These are phyloP conservation scores for Syrrhaptes paradoxus DNA, from an alignment of 2,113 vertebrate genomes.

Conservation along the genomic window DNA sequence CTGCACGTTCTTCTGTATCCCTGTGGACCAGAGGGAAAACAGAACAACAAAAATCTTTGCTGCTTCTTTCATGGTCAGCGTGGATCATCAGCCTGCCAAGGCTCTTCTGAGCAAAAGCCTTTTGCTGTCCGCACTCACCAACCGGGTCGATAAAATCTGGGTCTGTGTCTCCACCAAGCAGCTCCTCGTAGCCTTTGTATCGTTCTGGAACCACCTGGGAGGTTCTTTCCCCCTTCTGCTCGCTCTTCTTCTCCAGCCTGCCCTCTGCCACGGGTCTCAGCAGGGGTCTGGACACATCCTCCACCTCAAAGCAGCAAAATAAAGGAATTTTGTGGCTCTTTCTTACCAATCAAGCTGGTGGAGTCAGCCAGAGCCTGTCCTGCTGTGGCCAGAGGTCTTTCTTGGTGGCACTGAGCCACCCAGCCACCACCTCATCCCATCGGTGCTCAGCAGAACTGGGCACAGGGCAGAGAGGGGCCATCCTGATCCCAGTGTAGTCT, in stretches of 20 bases:
- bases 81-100: not conserved
- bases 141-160: slow-evolving; percentile 62
- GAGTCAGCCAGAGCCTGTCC: not conserved
- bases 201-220: not conserved
- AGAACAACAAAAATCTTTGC: not conserved
- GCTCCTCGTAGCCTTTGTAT: slow-evolving; percentile 70
- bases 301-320: not conserved
- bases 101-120: not conserved
- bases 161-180: slow-evolving; percentile 65
- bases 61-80: not conserved
- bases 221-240: not conserved
- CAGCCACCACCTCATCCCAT: not conserved
- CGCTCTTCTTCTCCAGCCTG: not conserved
- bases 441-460: not conserved
- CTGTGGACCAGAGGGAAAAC: slow-evolving; percentile 47
- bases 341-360: not conserved
- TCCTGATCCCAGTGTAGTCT: not conserved
- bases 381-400: not conserved
- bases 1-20: slow-evolving; percentile 82
- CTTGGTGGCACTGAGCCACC: accelerated
- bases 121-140: slow-evolving; percentile 64
- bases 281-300: not conserved
- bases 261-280: not conserved
- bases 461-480: not conserved
- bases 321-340: not conserved